Conservation (phyloP, 2,113 vertebrate genomes). For the Aplodontia rufa region DNA sequence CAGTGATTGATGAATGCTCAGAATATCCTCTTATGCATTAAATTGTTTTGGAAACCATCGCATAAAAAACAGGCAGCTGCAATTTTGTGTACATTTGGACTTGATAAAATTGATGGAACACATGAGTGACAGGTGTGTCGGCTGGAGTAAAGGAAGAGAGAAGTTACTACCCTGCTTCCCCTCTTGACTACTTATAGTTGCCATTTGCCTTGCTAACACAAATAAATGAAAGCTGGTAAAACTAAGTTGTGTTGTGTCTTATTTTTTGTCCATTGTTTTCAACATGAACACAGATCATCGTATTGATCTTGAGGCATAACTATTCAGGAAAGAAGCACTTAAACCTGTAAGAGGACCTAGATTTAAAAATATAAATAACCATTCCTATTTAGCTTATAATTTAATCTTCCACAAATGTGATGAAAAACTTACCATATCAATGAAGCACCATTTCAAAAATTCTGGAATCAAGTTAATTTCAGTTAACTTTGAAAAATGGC, state of each 20-base stretch:
- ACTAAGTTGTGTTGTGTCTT: background rate
- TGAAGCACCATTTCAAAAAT: background rate
- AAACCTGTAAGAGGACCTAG: no score
- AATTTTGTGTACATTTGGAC: background rate
- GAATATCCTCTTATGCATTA: background rate
- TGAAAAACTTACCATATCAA: background rate
- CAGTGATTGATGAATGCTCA: background rate
- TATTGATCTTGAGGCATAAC: background rate
- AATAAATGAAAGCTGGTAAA: background rate
- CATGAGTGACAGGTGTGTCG: fast-evolving
- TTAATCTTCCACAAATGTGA: background rate
- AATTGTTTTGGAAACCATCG: background rate
- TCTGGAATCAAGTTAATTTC: background rate
- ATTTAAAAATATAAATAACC: conserved; percentile 1
- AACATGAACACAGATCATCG: background rate
- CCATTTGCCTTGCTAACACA: background rate
- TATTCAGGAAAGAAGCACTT: no score
- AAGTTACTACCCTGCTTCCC: fast-evolving
- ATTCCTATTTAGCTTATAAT: background rate
- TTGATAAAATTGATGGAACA: background rate
- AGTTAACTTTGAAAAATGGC: background rate
- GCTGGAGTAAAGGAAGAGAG: background rate
- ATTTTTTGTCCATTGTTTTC: background rate
- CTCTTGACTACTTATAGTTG: background rate
- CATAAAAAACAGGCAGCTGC: background rate